A percentile compares a stretch with the other conserved stretches of the same genome.
phyloP scores from a whole-genome alignment of 1,140 invertebrate species.

The Hyles vespertilio region DNA sequence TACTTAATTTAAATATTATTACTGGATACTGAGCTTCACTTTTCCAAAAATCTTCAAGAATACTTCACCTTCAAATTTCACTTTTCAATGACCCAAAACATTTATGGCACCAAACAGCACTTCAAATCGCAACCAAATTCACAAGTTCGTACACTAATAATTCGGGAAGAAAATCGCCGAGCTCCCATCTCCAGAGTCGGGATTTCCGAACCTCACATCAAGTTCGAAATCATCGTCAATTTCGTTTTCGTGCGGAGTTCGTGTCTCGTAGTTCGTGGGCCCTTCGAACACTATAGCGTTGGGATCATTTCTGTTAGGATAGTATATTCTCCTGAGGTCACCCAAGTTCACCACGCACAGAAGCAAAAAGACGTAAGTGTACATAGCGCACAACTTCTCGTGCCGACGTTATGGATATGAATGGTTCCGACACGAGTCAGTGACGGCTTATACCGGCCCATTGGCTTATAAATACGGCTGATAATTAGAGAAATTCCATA shows the following conservation, averaged over 20 bases:
- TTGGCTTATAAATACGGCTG: too few relatives aligned
- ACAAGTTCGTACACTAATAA: conserved; percentile 18
- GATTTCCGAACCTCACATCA: conserved; percentile 26
- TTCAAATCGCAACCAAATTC: too few relatives aligned
- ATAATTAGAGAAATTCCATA: conserved; percentile 4
- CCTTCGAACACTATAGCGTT: conserved; percentile 42
- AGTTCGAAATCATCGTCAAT: conserved; percentile 24
- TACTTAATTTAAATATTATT: too few relatives aligned
- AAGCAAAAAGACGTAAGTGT: conserved; percentile 7
- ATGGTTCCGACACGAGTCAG: conserved; percentile 1
- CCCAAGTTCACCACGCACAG: conserved; percentile 11
- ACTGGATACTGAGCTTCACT: too few relatives aligned
- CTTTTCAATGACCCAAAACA: too few relatives aligned
- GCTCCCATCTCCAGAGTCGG: background rate
- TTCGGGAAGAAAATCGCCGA: conserved; percentile 28
- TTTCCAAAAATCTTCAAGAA: too few relatives aligned
- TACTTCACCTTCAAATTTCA: too few relatives aligned
- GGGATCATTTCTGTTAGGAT: conserved; percentile 26
- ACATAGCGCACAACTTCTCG: conserved; percentile 13
- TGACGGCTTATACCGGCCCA: too few relatives aligned
- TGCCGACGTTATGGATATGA: conserved; percentile 11
- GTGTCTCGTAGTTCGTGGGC: conserved; percentile 34
- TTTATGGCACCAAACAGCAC: too few relatives aligned
- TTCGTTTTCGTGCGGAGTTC: conserved; percentile 21
- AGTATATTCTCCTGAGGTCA: conserved; percentile 20